Evolutionary conservation across 2,113 vertebrate genomes (phyloP).

Genomic region (Corydoras maculifer): DNA sequence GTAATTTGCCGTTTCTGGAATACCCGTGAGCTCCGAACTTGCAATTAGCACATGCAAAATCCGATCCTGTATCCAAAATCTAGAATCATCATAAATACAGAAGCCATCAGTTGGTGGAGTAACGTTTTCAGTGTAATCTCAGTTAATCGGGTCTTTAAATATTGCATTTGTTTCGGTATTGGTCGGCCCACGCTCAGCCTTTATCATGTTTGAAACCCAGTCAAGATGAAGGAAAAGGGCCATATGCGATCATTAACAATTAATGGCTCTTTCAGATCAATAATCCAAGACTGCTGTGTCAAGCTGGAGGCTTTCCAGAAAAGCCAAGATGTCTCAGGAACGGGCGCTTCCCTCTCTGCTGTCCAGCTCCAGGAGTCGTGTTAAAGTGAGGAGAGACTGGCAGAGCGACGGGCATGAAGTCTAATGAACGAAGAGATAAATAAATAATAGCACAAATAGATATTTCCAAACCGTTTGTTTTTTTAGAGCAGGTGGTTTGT

Average conservation of each 20-base stretch:
- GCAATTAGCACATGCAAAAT: no score
- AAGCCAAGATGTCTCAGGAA: slow-evolving; percentile 8
- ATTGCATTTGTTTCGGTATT: neutral
- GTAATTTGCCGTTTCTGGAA: no score
- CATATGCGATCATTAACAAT: slow-evolving; percentile 46
- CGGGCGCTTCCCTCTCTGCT: neutral
- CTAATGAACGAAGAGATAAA: slow-evolving; percentile 15
- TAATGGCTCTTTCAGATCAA: slow-evolving; percentile 39
- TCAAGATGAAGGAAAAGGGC: slow-evolving; percentile 18
- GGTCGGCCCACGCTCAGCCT: neutral
- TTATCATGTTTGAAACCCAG: slow-evolving; percentile 13
- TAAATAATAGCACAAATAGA: neutral
- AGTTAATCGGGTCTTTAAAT: no score
- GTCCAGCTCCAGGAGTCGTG: neutral
- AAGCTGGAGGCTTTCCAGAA: slow-evolving; percentile 1
- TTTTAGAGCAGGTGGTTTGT: no score
- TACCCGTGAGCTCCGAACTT: no score
- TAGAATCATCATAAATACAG: no score
- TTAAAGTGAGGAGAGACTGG: neutral
- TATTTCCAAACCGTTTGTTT: no score
- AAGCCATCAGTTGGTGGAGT: no score
- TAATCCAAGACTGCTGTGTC: slow-evolving; percentile 15
- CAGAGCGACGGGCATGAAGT: neutral
- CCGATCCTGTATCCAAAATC: no score
- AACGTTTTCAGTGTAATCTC: no score